Base-by-base conservation (phyloP, 2,797 vertebrate genomes). In the Leptodactylus fallax region DNA sequence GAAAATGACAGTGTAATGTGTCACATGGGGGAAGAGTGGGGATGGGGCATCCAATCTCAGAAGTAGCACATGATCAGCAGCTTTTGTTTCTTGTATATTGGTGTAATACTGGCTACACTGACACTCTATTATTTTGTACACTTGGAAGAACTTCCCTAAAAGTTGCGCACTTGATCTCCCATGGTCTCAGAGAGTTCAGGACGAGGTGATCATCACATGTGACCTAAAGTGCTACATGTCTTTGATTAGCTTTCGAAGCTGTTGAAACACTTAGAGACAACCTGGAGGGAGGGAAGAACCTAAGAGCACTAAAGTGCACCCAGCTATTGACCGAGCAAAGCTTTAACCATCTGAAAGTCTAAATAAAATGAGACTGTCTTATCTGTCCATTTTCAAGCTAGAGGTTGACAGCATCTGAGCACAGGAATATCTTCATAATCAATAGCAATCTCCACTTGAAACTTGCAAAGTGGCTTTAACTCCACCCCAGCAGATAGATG, bases 311-410 rank as follows among this genome's bases (percentile, higher is more conserved):
- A 65, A 65, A 61, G 51, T 83, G 72, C 49, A 83, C 80, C 77
- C 82, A 83, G 47, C 25, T 67, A 83, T 83, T 78, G 71, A 83
- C 58, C 21, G 71, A 78, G 21, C 14, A 13, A 67, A 21, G 45
- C 58, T 61, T n/a, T 23, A n/a, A 81, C 55, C 80, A 45, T 81
- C 47, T 87, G 36, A 81, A 58, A 65, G 86, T 69, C 72, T 87
- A 87, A 87, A 77, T 83, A 71, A 78, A 83, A 53, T 67, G 72
- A 78, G 60, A 45, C 6, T 65, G 63, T 87, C 25, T 83, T 87
- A 83, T 87, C 86, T 87, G 47, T 63, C 79, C 47, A 36, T 77
- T 76, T 72, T 19, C 56, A 51, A 82, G 67, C n/a, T n/a, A 16
- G 36, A 81, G 61, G 56, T 25, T 61, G 55, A 81, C 86, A 7